Percentiles rank a stretch among this genome's conserved stretches.
These are phyloP conservation scores for Pristionchus pacificus DNA, from an alignment of 1,140 invertebrate genomes.

Conservation along the genomic window DNA sequence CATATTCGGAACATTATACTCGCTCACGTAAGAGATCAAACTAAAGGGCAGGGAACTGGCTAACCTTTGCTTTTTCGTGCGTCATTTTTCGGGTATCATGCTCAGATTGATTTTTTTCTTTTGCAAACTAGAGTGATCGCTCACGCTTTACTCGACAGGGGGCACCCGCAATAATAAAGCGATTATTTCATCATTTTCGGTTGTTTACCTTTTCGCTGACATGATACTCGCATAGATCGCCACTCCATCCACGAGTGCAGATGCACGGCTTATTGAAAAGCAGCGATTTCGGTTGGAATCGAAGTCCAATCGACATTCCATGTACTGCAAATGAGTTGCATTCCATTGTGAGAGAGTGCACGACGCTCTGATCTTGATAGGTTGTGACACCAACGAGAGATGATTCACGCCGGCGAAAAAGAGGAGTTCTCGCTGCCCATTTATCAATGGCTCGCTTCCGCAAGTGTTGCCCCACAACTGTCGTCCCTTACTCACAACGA, in stretches of 20 bases:
- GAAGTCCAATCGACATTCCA: conserved; percentile 16
- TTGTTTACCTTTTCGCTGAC: conserved; percentile 19
- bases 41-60: too few relatives aligned
- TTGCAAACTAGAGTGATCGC: too few relatives aligned
- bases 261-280: conserved; percentile 25
- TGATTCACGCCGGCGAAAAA: not conserved
- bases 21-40: too few relatives aligned
- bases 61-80: too few relatives aligned
- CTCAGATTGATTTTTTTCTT: too few relatives aligned
- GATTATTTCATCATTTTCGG: too few relatives aligned
- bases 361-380: not conserved
- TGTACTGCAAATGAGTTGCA: conserved; percentile 6
- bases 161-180: too few relatives aligned
- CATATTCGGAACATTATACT: too few relatives aligned
- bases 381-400: not conserved
- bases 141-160: too few relatives aligned
- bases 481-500: not conserved
- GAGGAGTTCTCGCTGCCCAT: not conserved
- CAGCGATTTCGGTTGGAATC: conserved; percentile 27
- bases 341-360: conserved; percentile 1
- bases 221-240: conserved; percentile 31
- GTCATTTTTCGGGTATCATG: too few relatives aligned
- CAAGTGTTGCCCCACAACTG: not conserved
- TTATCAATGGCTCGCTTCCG: not conserved
- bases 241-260: conserved; percentile 25